phyloP scores from a whole-genome alignment of 2,113 vertebrate species.

The Muscicapa adusta region DNA sequence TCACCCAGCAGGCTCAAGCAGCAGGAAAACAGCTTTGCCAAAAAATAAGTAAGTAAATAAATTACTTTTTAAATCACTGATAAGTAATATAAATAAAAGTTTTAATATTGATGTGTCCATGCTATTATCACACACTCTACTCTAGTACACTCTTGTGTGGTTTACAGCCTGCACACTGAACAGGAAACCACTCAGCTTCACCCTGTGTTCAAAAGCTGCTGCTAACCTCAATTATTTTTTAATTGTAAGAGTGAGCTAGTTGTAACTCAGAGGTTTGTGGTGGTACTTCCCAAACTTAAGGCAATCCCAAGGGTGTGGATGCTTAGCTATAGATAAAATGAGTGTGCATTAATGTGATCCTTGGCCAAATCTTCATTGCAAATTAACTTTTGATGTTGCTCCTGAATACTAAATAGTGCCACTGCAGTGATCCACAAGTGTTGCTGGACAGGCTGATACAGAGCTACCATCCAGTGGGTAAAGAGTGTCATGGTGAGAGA shows the following conservation, averaged over 20 bases:
- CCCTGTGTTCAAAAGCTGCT: not conserved
- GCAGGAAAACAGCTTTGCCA: slow-evolving; percentile 36
- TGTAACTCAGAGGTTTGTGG: not conserved
- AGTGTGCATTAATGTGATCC: not conserved
- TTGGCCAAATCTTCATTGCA: not conserved
- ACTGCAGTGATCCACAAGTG: not conserved
- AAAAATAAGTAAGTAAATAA: slow-evolving; percentile 66
- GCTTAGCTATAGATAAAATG: not conserved
- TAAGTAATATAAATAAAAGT: not conserved
- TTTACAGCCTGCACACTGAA: not conserved
- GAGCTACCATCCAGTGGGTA: not conserved
- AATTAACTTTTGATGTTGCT: not conserved
- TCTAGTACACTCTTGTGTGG: not conserved
- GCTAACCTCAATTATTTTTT: not conserved
- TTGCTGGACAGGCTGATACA: not conserved
- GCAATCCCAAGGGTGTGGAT: not conserved
- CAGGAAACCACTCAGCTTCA: slow-evolving; percentile 8
- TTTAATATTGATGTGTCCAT: not conserved
- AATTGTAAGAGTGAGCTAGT: not conserved
- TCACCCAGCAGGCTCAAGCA: not conserved
- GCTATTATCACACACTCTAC: not conserved
- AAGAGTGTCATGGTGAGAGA: not conserved
- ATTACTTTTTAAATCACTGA: not conserved
- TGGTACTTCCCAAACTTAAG: not conserved
- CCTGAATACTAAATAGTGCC: not conserved